These are phyloP conservation scores for Pandion haliaetus DNA, from an alignment of 2,113 vertebrate genomes.

Conservation along the genomic window DNA sequence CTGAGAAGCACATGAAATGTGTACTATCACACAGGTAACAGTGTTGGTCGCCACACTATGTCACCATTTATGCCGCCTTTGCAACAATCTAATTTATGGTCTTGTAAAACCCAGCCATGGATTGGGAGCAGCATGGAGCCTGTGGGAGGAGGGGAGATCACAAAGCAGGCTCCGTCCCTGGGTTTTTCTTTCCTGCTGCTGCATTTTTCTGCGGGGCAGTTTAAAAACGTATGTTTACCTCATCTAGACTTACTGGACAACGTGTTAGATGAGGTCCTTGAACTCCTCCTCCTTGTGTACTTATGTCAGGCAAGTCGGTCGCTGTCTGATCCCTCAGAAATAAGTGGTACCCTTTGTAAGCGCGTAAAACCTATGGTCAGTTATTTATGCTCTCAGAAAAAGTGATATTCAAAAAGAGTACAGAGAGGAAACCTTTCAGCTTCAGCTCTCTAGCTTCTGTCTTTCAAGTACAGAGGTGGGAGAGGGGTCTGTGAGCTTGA, in stretches of 20 bases:
- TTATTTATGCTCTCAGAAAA: neutral
- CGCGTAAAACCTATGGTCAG: neutral
- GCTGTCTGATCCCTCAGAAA: neutral
- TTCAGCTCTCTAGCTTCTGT: neutral
- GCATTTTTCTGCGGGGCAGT: neutral
- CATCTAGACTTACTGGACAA: neutral
- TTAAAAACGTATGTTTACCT: neutral
- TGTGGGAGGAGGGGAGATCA: accelerated
- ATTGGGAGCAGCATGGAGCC: neutral
- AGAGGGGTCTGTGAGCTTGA: neutral
- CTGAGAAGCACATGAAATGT: neutral
- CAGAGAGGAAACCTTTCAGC: neutral
- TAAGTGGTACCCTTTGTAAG: neutral
- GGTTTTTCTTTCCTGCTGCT: neutral
- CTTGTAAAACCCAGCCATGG: neutral
- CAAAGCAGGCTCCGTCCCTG: neutral
- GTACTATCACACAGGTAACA: neutral
- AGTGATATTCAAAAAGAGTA: neutral
- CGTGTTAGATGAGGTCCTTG: neutral
- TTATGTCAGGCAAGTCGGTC: neutral
- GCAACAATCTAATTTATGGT: neutral
- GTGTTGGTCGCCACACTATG: accelerated
- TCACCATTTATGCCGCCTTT: neutral
- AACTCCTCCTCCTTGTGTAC: neutral
- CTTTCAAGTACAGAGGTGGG: neutral